Percentiles rank a stretch among this genome's conserved stretches.
phyloP scores from a whole-genome alignment of 2,113 vertebrate genomes.

The Pedetes capensis region DNA sequence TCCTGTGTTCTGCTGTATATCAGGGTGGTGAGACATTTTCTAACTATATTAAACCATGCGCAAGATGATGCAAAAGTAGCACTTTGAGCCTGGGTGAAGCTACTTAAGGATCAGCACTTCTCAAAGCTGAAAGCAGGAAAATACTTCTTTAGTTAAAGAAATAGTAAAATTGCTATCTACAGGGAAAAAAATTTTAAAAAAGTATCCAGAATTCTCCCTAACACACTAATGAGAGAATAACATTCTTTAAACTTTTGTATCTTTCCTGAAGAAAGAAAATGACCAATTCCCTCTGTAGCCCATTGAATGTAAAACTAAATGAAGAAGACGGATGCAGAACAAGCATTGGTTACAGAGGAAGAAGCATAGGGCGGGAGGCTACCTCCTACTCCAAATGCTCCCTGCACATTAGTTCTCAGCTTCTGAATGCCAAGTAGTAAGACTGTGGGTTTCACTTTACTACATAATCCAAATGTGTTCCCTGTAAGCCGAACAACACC shows the following conservation, averaged over 20 bases:
- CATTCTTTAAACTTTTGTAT: slow-evolving; percentile 32
- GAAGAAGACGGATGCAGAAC: slow-evolving; percentile 59
- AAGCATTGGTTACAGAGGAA: background rate
- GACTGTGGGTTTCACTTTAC: slow-evolving; percentile 37
- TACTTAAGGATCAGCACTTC: background rate
- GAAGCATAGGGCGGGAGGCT: slow-evolving; percentile 43
- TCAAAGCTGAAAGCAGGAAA: background rate
- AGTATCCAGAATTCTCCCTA: slow-evolving; percentile 1
- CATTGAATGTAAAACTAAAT: slow-evolving; percentile 19
- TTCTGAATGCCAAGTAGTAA: slow-evolving; percentile 67
- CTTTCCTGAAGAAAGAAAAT: slow-evolving; percentile 17
- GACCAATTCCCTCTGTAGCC: background rate
- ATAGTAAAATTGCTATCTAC: background rate
- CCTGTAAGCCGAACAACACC: slow-evolving; percentile 56
- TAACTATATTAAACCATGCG: background rate
- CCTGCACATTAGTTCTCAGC: slow-evolving; percentile 46
- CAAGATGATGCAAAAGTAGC: background rate
- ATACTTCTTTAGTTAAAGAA: background rate
- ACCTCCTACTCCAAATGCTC: slow-evolving; percentile 45
- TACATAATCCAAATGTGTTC: slow-evolving; percentile 3
- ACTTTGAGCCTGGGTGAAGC: background rate
- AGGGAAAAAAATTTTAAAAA: background rate
- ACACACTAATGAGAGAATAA: background rate
- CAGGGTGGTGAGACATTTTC: background rate
- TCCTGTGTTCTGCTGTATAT: background rate